Evolutionary conservation across 2,113 vertebrate species (phyloP).

Genomic region (Seriola rivoliana): DNA sequence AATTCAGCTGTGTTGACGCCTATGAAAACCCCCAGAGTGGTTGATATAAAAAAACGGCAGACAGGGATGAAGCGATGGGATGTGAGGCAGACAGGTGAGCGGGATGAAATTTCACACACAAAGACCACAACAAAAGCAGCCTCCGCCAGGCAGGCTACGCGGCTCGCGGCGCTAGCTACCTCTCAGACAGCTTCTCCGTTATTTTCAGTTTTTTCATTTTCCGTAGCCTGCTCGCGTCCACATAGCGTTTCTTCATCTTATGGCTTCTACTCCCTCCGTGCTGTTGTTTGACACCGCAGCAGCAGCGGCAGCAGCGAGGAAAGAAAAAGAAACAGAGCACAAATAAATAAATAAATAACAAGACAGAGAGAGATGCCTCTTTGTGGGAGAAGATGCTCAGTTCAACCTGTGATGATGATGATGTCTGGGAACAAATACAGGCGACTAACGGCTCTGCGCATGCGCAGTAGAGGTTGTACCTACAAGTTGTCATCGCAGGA

Average conservation of each 20-base stretch:
- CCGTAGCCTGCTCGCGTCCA: conserved; percentile 85
- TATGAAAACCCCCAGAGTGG: neutral
- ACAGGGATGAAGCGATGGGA: conserved; percentile 19
- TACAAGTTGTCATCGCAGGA: conserved; percentile 58
- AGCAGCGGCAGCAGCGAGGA: conserved; percentile 16
- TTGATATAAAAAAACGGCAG: neutral
- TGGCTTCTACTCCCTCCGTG: conserved; percentile 68
- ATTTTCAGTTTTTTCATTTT: conserved; percentile 86
- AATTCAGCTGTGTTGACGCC: neutral
- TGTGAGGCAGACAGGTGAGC: conserved; percentile 65
- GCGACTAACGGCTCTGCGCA: conserved; percentile 46
- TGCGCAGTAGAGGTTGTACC: conserved; percentile 62
- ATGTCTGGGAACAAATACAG: conserved; percentile 49
- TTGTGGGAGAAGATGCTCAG: conserved; percentile 54
- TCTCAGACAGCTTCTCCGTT: conserved; percentile 86
- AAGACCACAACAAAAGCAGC: conserved; percentile 80
- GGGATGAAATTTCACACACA: conserved; percentile 74
- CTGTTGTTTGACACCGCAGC: conserved; percentile 48
- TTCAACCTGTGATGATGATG: conserved; percentile 65
- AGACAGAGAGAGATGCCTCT: conserved; percentile 4
- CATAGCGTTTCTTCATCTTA: conserved; percentile 88
- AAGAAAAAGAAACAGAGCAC: neutral
- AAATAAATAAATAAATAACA: neutral
- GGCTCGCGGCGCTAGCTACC: conserved; percentile 65
- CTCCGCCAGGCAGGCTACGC: conserved; percentile 10